These are phyloP conservation scores for Lasioglossum marginatum DNA, from an alignment of 2,888 invertebrate genomes.

Conservation along the genomic window DNA sequence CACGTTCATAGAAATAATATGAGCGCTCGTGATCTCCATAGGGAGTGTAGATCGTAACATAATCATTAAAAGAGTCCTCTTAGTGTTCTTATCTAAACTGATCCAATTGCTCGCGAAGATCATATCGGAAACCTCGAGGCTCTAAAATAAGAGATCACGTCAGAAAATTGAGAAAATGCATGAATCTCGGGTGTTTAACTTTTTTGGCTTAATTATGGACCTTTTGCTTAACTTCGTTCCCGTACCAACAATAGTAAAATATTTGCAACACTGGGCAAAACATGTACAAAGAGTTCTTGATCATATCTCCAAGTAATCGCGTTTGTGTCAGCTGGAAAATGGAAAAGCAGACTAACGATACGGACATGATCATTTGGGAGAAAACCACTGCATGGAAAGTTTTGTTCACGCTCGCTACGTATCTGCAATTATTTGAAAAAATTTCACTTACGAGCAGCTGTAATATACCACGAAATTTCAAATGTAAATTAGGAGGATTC, in stretches of 20 bases:
- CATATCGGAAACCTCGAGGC: background rate
- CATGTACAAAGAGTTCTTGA: slow-evolving; percentile 33
- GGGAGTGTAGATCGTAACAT: background rate
- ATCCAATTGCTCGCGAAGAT: background rate
- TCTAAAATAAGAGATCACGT: background rate
- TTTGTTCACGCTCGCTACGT: slow-evolving; percentile 25
- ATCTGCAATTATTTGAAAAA: background rate
- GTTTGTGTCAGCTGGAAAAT: slow-evolving; percentile 29
- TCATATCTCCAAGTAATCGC: background rate
- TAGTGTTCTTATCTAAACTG: background rate
- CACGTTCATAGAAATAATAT: background rate
- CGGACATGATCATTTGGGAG: background rate
- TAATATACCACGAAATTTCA: no score
- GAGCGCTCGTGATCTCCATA: background rate
- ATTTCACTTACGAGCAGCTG: no score
- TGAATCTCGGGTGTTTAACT: background rate
- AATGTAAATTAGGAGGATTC: no score
- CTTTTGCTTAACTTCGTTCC: slow-evolving; percentile 64
- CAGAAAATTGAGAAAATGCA: background rate
- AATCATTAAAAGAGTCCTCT: background rate
- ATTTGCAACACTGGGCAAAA: slow-evolving; percentile 64
- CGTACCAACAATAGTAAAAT: slow-evolving; percentile 73
- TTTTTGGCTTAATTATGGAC: background rate
- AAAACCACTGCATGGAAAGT: background rate
- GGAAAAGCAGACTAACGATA: slow-evolving; percentile 29